Percentiles rank a stretch among this genome's conserved stretches.
phyloP scores from a whole-genome alignment of 1,140 invertebrate genomes.

The Brachionus koreanus region DNA sequence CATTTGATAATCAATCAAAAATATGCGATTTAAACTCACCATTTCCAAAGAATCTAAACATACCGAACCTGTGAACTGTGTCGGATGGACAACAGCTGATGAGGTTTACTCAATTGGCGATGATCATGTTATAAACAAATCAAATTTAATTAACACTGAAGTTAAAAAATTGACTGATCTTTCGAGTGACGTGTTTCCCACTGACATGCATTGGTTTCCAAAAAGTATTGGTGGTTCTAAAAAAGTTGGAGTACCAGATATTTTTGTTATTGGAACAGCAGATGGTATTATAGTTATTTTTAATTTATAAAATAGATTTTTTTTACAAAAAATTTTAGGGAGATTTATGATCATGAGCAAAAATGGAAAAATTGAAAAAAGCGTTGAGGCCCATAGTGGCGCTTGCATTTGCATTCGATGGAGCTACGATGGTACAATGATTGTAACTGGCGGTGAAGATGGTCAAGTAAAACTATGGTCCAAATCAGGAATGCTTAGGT shows the following conservation, averaged over 20 bases:
- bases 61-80: constrained; percentile 71
- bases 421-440: constrained; percentile 84
- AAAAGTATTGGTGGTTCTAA: constrained; percentile 45
- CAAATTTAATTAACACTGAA: constrained; percentile 72
- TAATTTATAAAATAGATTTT: background rate
- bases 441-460: constrained; percentile 91
- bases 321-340: constrained; percentile 58
- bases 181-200: constrained; percentile 77
- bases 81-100: constrained; percentile 84
- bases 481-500: constrained; percentile 84
- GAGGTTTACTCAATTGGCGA: constrained; percentile 87
- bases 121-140: constrained; percentile 81
- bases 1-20: background rate
- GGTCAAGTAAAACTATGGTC: constrained; percentile 95
- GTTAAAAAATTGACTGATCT: constrained; percentile 68
- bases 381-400: constrained; percentile 81
- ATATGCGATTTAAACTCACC: constrained; percentile 40
- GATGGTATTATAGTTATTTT: constrained; percentile 65
- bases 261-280: constrained; percentile 79
- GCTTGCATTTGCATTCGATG: constrained; percentile 73
- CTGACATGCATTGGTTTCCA: constrained; percentile 78
- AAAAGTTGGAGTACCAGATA: constrained; percentile 67
- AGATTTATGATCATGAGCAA: constrained; percentile 82
- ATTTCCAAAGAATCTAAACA: constrained; percentile 28
- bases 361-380: constrained; percentile 84